Evolutionary conservation across 1,140 invertebrate species (phyloP).

Genomic region (Physella acuta): DNA sequence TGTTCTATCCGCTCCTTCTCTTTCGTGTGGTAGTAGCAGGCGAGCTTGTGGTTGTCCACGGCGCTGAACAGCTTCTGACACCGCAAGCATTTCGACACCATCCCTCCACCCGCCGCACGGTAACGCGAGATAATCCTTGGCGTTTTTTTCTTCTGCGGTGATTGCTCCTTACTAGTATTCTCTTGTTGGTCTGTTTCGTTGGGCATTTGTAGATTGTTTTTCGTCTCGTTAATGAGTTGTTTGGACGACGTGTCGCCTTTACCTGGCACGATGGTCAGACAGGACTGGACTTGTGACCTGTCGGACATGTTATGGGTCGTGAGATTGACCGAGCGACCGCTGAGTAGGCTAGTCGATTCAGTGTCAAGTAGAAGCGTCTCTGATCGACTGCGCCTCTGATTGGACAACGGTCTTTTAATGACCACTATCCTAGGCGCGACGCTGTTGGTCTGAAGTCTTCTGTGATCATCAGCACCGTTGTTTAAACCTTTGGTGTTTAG

Average conservation of each 20-base stretch:
- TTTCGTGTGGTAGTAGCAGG: conserved; percentile 51
- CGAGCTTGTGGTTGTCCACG: conserved; percentile 54
- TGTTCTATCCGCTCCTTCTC: conserved; percentile 47
- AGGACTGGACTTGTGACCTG: background rate
- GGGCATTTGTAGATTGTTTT: conserved; percentile 1
- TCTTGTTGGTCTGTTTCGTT: background rate
- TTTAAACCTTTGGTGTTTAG: too few species aligned
- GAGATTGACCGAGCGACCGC: background rate
- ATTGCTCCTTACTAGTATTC: background rate
- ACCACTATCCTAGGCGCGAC: background rate
- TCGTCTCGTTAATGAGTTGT: too few species aligned
- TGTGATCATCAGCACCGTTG: too few species aligned
- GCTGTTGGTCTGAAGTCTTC: too few species aligned
- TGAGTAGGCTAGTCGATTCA: background rate
- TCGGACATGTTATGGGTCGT: background rate
- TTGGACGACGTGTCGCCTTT: too few species aligned
- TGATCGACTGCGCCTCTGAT: background rate
- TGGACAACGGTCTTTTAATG: background rate
- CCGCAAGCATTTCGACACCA: conserved; percentile 60
- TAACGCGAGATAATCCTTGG: background rate
- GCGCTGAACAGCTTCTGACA: conserved; percentile 51
- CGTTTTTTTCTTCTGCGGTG: background rate
- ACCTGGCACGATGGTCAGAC: background rate
- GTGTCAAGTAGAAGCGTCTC: background rate
- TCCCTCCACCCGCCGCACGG: conserved; percentile 59